phyloP scores from a whole-genome alignment of 2,797 vertebrate species.

The Hipposideros larvatus region DNA sequence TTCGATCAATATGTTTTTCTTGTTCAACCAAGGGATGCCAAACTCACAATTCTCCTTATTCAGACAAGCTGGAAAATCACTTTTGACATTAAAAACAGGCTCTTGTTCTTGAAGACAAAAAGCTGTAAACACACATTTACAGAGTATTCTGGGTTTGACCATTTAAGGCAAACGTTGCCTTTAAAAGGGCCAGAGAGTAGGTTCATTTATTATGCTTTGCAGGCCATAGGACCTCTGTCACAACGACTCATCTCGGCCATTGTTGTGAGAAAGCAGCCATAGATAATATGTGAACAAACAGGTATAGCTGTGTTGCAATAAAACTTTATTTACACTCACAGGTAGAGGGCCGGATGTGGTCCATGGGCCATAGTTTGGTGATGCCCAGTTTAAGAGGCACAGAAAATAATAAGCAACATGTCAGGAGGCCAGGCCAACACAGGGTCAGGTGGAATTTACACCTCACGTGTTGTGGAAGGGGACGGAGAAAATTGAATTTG shows the following conservation, averaged over 20 bases:
- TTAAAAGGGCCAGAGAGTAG: background rate
- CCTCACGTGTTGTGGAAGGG: background rate
- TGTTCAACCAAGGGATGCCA: conserved; percentile 28
- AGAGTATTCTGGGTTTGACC: background rate
- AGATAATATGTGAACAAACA: background rate
- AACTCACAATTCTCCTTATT: conserved; percentile 11
- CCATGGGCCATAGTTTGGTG: accelerated
- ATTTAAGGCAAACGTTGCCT: background rate
- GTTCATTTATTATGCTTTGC: background rate
- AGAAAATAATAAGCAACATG: background rate
- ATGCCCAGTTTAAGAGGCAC: background rate
- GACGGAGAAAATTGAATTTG: background rate
- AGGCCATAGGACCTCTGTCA: background rate
- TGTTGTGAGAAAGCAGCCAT: background rate
- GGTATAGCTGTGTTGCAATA: background rate
- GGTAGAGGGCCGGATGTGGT: background rate
- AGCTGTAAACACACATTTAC: background rate
- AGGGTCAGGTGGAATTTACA: background rate
- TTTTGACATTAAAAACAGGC: background rate
- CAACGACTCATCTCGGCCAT: background rate
- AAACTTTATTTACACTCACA: conserved; percentile 76
- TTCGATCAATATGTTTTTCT: conserved; percentile 69
- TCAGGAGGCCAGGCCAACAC: background rate
- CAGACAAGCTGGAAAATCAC: background rate
- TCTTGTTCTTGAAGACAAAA: background rate